phyloP scores from a whole-genome alignment of 2,888 invertebrate species.

The Melinopterus prodromus region DNA sequence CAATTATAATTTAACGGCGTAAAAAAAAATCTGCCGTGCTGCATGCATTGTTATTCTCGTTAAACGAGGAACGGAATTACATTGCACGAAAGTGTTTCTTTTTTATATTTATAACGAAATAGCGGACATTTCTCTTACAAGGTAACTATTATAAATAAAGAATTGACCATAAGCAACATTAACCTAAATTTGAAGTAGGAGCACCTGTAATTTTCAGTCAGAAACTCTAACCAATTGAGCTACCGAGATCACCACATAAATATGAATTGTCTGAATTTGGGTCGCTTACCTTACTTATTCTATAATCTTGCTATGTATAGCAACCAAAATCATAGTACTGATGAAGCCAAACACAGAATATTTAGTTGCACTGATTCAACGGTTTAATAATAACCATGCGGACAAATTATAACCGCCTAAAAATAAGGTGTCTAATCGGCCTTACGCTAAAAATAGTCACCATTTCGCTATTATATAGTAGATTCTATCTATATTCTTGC shows the following conservation, averaged over 20 bases:
- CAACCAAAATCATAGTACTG: too few species aligned
- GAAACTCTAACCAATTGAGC: too few species aligned
- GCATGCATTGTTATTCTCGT: not conserved
- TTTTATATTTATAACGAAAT: not conserved
- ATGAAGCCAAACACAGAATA: not conserved
- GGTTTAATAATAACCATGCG: not conserved
- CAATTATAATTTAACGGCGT: not conserved
- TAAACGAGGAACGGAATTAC: not conserved
- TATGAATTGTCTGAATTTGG: too few species aligned
- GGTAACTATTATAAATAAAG: too few species aligned
- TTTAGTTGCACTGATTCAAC: not conserved
- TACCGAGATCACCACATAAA: too few species aligned
- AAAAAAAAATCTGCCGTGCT: not conserved
- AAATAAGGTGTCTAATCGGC: not conserved
- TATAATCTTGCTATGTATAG: too few species aligned
- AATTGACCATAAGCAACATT: too few species aligned
- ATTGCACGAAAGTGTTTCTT: not conserved
- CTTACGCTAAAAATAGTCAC: not conserved
- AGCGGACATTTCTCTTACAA: too few species aligned
- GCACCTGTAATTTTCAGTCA: too few species aligned
- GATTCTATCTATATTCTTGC: not conserved
- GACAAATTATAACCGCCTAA: not conserved
- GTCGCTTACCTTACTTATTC: too few species aligned
- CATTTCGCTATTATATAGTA: not conserved
- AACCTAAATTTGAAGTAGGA: too few species aligned